These are phyloP conservation scores for Hippasteria phrygiana DNA, from an alignment of 53 echinoderm and acorn worm species.

Conservation along the genomic window DNA sequence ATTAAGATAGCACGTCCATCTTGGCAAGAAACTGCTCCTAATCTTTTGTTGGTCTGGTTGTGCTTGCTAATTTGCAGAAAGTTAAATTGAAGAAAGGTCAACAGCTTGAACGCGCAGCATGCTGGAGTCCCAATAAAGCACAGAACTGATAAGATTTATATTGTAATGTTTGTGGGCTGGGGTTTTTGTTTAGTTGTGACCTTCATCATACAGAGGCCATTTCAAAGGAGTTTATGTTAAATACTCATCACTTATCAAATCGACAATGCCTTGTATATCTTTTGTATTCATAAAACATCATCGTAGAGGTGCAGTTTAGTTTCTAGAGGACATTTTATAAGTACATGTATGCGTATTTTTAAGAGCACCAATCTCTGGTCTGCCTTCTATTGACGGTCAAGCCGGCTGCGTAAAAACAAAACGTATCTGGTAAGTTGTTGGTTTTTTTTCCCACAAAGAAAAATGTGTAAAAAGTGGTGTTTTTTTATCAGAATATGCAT, in stretches of 20 bases:
- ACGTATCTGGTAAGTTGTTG: not conserved
- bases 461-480: slow-evolving; percentile 42
- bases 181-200: not conserved
- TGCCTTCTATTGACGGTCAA: slow-evolving; percentile 3
- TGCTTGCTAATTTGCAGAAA: no score
- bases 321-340: slow-evolving; percentile 37
- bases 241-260: not conserved
- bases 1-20: no score
- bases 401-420: not conserved
- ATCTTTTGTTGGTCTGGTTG: no score
- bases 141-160: no score
- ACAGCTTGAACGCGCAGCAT: no score
- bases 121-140: no score
- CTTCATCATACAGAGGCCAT: not conserved
- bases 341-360: slow-evolving; percentile 16
- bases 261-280: slow-evolving; percentile 61
- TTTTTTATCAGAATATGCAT: slow-evolving; percentile 50
- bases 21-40: no score
- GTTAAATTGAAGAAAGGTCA: no score
- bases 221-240: not conserved
- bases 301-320: slow-evolving; percentile 45
- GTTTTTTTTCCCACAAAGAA: not conserved
- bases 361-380: not conserved
- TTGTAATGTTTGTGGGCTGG: no score
- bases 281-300: slow-evolving; percentile 61